phyloP scores from a whole-genome alignment of 2,797 vertebrate species.

The Anabacerthia variegaticeps region DNA sequence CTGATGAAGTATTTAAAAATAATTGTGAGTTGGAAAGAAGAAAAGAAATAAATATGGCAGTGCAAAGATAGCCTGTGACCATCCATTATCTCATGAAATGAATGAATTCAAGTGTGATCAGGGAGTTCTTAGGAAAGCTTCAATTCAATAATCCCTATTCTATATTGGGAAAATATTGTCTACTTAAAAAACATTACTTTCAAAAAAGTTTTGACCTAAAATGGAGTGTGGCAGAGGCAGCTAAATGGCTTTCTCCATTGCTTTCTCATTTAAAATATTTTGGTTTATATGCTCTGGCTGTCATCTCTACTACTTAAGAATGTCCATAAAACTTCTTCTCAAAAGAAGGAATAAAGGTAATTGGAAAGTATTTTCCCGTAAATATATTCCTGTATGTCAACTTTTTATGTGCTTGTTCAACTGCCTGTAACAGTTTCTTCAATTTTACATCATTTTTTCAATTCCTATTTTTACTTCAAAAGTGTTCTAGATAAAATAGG shows the following conservation, averaged over 20 bases:
- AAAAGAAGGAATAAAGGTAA: neutral
- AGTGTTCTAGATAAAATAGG: neutral
- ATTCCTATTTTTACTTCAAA: neutral
- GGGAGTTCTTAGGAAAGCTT: neutral
- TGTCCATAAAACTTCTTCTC: neutral
- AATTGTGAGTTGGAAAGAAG: neutral
- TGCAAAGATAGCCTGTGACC: neutral
- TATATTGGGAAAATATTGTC: neutral
- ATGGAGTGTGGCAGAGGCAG: neutral
- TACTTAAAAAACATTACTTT: neutral
- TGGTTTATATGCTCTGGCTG: neutral
- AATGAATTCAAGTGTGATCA: neutral
- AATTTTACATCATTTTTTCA: neutral
- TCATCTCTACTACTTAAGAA: neutral
- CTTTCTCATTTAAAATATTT: neutral
- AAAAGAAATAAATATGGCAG: neutral
- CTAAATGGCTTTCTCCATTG: neutral
- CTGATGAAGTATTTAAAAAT: neutral
- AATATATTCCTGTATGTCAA: neutral
- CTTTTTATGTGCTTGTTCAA: neutral
- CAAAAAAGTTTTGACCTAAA: neutral
- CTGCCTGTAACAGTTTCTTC: neutral
- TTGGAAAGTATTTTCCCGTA: neutral
- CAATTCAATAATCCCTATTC: neutral
- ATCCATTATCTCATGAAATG: neutral